These are phyloP conservation scores for Eueides isabella DNA, from an alignment of 1,140 invertebrate species.

Conservation along the genomic window DNA sequence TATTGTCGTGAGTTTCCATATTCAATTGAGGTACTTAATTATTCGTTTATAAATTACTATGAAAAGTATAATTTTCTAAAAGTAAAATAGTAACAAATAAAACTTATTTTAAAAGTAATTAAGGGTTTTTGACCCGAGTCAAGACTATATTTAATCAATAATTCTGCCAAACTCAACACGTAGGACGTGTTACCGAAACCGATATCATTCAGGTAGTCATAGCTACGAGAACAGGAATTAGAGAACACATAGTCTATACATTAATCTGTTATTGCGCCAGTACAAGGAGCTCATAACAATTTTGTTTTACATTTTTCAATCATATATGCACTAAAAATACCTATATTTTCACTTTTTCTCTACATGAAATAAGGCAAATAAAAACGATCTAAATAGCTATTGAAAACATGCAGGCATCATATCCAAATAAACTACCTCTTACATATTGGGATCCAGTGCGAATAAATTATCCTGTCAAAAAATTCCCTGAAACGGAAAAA, in stretches of 20 bases:
- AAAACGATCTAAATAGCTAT: background rate
- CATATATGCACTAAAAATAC: background rate
- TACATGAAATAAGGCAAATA: too few species aligned
- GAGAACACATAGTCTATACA: background rate
- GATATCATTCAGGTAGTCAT: background rate
- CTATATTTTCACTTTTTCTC: too few species aligned
- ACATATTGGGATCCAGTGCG: constrained; percentile 60
- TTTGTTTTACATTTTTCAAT: too few species aligned
- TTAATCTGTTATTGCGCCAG: background rate
- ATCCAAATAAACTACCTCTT: constrained; percentile 54
- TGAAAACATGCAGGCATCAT: constrained; percentile 58
- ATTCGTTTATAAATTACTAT: too few species aligned
- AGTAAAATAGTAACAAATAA: too few species aligned
- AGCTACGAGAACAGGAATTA: background rate
- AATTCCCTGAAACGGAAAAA: constrained; percentile 48
- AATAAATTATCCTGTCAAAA: constrained; percentile 60
- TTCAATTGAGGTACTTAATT: too few species aligned
- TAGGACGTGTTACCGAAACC: background rate
- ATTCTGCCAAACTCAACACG: accelerated
- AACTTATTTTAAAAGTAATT: too few species aligned
- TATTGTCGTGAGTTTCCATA: too few species aligned
- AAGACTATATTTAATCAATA: background rate
- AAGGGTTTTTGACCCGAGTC: too few species aligned
- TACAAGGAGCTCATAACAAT: too few species aligned
- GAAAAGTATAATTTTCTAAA: too few species aligned